Evolutionary conservation across 2,797 vertebrate species (phyloP), one percentile per base, ranked within the genome.

Genomic region (Mormyrus proboscirostris): DNA sequence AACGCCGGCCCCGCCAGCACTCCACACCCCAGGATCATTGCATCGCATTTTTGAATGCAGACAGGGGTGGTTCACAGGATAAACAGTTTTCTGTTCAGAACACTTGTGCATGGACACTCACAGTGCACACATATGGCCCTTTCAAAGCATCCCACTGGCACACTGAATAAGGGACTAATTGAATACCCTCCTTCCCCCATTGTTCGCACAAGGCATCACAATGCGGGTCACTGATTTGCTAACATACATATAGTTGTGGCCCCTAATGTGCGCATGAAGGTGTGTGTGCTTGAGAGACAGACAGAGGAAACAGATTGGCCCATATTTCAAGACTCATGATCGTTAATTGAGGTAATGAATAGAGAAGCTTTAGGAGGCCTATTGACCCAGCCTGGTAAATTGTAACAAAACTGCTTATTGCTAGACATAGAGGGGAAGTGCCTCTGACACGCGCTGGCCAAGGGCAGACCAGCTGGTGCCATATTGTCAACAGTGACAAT

Each of bases 311-410:
- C 96, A 97, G 96, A 97, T 96, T 97, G 96, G 94, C 94, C 95
- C 94, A 93, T 96, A 96, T 95, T 95, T 95, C 95, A 96, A 93
- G 92, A 85, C 93, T 92, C 94, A 95, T 95, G 95, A 95, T 95
- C 94, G 93, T 96, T 97, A 96, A 97, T 96, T 96, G 95, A 96
- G 96, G 94, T 95, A 96, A 96, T 96, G 96, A 97, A 97, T 96
- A 95, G 94, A 94, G 89, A 90, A 92, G 91, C 91, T 91, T 90
- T 90, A 92, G 91, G 92, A 86, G 93, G 93, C 93, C 12, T 89
- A 92, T 93, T 91, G 92, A 93, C 93, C 92, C n/a, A 22, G 87
- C 93, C 93, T 94, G 94, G 94, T 96, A 96, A 96, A 96, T 93
- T 93, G 94, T 95, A 95, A 94, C 94, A 93, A 93, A 49, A 79